Evolutionary conservation across 2,888 invertebrate genomes (phyloP).

Genomic region (Petrolisthes manimaculis): DNA sequence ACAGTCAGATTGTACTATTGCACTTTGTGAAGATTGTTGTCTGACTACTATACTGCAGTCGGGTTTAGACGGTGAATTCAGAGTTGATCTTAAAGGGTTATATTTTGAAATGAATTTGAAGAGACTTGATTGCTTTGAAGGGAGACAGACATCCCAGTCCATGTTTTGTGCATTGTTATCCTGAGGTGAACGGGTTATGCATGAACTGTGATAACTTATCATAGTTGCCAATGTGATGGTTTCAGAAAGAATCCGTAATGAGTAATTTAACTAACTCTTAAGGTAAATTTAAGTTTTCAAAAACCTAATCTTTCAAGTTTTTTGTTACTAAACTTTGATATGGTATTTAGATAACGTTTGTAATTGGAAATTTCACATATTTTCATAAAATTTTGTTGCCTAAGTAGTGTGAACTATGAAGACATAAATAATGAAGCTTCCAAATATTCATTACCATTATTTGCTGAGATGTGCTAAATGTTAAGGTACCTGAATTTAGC

Average conservation of each 20-base stretch:
- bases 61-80: constrained; percentile 3
- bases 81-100: constrained; percentile 25
- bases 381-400: not conserved
- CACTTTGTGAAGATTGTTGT: no score
- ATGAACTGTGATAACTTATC: constrained; percentile 54
- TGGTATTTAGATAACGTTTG: constrained; percentile 5
- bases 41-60: no score
- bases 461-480: constrained; percentile 57
- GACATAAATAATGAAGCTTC: constrained; percentile 34
- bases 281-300: constrained; percentile 23
- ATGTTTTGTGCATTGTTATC: constrained; percentile 44
- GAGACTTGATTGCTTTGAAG: constrained; percentile 24
- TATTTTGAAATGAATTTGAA: constrained; percentile 43
- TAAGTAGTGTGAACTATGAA: constrained; percentile 17
- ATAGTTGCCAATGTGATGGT: constrained; percentile 51
- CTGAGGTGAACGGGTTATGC: constrained; percentile 41
- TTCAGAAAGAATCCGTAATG: constrained; percentile 48
- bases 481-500: constrained; percentile 59
- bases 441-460: constrained; percentile 3
- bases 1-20: no score
- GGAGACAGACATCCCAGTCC: constrained; percentile 41
- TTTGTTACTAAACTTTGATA: not conserved
- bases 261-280: constrained; percentile 1
- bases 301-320: not conserved
- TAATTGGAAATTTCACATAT: constrained; percentile 2